Evolutionary conservation across 2,888 invertebrate species (phyloP).

Genomic region (Zaprionus bogoriensis): DNA sequence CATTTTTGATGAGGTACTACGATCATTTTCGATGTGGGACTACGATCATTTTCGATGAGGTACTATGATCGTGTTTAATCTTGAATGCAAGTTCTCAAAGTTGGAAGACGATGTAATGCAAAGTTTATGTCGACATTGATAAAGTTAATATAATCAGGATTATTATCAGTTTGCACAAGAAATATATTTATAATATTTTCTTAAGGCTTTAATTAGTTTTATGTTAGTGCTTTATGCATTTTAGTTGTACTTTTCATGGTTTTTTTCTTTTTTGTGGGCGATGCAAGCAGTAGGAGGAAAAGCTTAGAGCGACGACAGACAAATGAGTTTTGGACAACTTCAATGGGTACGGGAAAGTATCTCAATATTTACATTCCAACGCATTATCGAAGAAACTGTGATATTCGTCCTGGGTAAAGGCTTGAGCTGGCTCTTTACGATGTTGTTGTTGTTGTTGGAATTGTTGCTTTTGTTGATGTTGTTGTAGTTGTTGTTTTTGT

Average conservation of each 20-base stretch:
- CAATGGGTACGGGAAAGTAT: background rate
- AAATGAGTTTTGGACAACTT: background rate
- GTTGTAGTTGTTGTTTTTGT: conserved; percentile 2
- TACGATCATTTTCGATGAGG: too few relatives aligned
- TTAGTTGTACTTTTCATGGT: background rate
- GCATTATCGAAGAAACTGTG: conserved; percentile 91
- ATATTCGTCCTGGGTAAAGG: conserved; percentile 89
- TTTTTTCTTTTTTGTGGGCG: conserved; percentile 6
- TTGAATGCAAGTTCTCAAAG: too few relatives aligned
- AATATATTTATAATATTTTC: background rate
- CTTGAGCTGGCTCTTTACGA: conserved; percentile 67
- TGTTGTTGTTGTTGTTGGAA: conserved; percentile 36
- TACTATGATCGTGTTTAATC: too few relatives aligned
- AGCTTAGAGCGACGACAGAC: conserved; percentile 1
- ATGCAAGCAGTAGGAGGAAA: conserved; percentile 26
- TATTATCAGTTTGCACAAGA: too few relatives aligned
- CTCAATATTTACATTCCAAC: conserved; percentile 88
- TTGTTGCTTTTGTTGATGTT: conserved; percentile 36
- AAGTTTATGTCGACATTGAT: too few relatives aligned
- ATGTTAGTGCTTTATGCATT: conserved; percentile 5
- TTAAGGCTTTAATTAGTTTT: background rate
- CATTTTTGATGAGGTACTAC: too few relatives aligned
- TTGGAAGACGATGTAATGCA: too few relatives aligned
- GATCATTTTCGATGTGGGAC: too few relatives aligned
- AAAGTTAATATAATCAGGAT: too few relatives aligned